phyloP scores from a whole-genome alignment of 2,113 vertebrate species.

The Gasterosteus nipponicus region DNA sequence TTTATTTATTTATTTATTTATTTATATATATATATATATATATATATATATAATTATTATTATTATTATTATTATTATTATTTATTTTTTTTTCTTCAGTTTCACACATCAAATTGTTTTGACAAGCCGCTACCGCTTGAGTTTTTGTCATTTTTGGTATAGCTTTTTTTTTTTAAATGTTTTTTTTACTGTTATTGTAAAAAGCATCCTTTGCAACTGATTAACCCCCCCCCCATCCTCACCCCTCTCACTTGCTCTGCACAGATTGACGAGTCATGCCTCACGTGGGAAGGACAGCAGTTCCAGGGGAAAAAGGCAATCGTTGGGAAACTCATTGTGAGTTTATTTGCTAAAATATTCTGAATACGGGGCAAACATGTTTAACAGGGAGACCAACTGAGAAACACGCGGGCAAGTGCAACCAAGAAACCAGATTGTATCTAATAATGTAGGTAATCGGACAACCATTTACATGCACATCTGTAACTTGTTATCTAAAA shows the following conservation, averaged over 20 bases:
- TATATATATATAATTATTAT: too few relatives aligned
- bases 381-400: background rate
- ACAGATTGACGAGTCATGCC: slow-evolving; percentile 96
- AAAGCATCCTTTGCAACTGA: background rate
- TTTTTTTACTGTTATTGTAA: background rate
- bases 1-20: too few relatives aligned
- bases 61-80: too few relatives aligned
- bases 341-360: slow-evolving; percentile 30
- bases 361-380: background rate
- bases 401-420: background rate
- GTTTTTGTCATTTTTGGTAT: background rate
- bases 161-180: background rate
- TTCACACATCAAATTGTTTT: background rate
- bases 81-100: background rate
- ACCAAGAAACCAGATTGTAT: background rate
- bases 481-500: background rate
- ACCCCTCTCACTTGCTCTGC: slow-evolving; percentile 18
- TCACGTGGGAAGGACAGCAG: slow-evolving; percentile 99
- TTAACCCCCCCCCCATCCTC: background rate
- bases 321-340: slow-evolving; percentile 96
- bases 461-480: background rate
- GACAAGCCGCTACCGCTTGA: background rate
- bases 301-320: slow-evolving; percentile 98
- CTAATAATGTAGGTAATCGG: too few relatives aligned
- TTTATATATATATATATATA: background rate